These are phyloP conservation scores for Equus quagga DNA, from an alignment of 2,113 vertebrate species.

Conservation along the genomic window DNA sequence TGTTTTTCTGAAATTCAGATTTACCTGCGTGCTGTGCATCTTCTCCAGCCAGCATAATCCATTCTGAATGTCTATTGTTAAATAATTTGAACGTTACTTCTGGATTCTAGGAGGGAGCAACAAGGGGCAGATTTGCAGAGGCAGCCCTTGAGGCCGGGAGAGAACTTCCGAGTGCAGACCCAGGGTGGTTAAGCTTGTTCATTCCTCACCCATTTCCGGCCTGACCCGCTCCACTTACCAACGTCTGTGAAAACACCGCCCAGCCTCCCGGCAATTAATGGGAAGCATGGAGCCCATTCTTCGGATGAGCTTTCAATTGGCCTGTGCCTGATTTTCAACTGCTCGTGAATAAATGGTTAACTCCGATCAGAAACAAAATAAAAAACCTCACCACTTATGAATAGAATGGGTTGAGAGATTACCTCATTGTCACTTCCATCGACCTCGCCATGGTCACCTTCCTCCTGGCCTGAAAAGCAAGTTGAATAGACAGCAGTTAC, in stretches of 20 bases:
- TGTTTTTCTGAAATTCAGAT: not conserved
- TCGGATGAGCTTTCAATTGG: constrained; percentile 59
- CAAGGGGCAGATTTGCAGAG: not conserved
- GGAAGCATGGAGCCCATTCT: not conserved
- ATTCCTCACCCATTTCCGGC: rapidly evolving
- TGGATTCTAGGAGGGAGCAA: rapidly evolving
- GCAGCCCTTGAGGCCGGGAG: no score
- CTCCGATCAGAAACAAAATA: constrained; percentile 49
- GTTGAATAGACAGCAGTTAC: rapidly evolving
- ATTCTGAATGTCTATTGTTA: not conserved
- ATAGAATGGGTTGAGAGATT: not conserved
- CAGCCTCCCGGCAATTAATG: not conserved
- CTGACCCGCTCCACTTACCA: no score
- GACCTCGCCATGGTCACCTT: rapidly evolving
- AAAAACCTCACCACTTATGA: not conserved
- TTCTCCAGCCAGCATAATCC: not conserved
- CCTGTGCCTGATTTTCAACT: constrained; percentile 43
- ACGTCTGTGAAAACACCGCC: not conserved
- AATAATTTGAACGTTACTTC: not conserved
- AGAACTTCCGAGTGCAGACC: rapidly evolving
- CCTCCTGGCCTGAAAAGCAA: rapidly evolving
- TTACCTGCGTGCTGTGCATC: not conserved
- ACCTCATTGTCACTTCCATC: not conserved
- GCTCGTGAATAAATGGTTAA: constrained; percentile 67
- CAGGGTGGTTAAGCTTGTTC: rapidly evolving